Evolutionary conservation across 2,113 vertebrate species (phyloP).

Genomic region (Neotoma lepida): DNA sequence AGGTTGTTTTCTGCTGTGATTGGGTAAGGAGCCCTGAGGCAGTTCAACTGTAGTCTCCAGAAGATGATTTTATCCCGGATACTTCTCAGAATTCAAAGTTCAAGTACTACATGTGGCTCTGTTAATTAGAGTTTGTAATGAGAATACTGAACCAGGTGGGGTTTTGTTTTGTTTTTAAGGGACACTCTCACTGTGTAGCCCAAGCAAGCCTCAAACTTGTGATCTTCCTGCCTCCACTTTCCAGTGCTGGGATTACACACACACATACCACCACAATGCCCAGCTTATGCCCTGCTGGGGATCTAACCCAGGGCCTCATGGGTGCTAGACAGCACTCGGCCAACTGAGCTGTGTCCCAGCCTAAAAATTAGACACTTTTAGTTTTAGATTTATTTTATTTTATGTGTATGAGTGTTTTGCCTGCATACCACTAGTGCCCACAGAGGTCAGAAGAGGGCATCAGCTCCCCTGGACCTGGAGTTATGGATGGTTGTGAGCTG

Average conservation of each 20-base stretch:
- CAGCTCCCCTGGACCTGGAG: background rate
- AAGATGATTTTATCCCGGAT: constrained; percentile 50
- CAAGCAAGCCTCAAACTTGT: background rate
- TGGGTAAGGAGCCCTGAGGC: constrained; percentile 58
- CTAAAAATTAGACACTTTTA: constrained; percentile 61
- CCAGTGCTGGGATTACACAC: background rate
- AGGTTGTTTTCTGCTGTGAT: constrained; percentile 73
- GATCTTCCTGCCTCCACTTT: background rate
- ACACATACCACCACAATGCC: background rate
- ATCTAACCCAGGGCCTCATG: background rate
- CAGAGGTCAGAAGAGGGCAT: background rate
- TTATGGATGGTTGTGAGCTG: background rate
- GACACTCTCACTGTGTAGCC: background rate
- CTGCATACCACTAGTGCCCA: background rate
- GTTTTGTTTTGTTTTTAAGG: background rate
- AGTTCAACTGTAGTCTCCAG: constrained; percentile 58
- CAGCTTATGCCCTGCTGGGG: background rate
- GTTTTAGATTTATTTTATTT: background rate
- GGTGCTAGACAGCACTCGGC: background rate
- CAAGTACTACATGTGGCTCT: constrained; percentile 63
- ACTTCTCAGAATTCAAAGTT: constrained; percentile 45
- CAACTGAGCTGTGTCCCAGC: background rate
- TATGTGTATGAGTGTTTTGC: background rate
- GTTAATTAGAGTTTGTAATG: constrained; percentile 56
- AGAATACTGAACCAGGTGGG: constrained; percentile 41